These are phyloP conservation scores for Trissolcus japonicus DNA, from an alignment of 2,888 invertebrate species.

Conservation along the genomic window DNA sequence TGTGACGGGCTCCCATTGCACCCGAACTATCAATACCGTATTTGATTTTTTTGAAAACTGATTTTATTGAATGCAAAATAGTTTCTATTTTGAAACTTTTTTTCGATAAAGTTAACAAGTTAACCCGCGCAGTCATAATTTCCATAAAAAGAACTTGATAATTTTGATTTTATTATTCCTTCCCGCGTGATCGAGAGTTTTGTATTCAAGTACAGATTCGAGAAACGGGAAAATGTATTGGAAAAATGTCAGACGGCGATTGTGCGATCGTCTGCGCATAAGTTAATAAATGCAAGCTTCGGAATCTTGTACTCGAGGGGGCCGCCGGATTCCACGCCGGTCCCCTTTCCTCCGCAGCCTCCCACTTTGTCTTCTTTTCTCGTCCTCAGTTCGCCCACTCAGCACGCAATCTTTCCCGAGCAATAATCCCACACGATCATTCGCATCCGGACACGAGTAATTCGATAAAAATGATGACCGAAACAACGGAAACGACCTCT, in stretches of 20 bases:
- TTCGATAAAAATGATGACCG: constrained; percentile 53
- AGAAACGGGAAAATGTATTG: background rate
- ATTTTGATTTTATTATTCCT: too few species aligned
- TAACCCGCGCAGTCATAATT: too few species aligned
- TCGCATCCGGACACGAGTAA: constrained; percentile 57
- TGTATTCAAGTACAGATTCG: background rate
- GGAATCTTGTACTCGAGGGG: constrained; percentile 38
- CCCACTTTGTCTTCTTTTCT: constrained; percentile 40
- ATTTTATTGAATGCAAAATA: too few species aligned
- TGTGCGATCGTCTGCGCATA: constrained; percentile 52
- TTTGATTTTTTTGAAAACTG: too few species aligned
- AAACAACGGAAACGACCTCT: constrained; percentile 58
- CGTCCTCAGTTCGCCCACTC: constrained; percentile 51
- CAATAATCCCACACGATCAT: constrained; percentile 55
- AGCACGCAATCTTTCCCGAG: constrained; percentile 49
- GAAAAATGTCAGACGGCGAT: constrained; percentile 38
- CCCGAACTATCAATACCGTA: too few species aligned
- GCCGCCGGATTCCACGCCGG: constrained; percentile 34
- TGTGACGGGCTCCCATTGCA: too few species aligned
- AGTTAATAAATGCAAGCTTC: constrained; percentile 46
- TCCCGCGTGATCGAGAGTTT: background rate
- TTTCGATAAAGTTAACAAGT: too few species aligned
- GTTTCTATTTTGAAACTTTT: too few species aligned
- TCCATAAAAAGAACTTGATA: too few species aligned
- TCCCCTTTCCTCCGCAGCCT: constrained; percentile 18